Percentiles rank a stretch among this genome's conserved stretches.
phyloP scores from a whole-genome alignment of 2,888 invertebrate species.

The Cylloceria caligata region DNA sequence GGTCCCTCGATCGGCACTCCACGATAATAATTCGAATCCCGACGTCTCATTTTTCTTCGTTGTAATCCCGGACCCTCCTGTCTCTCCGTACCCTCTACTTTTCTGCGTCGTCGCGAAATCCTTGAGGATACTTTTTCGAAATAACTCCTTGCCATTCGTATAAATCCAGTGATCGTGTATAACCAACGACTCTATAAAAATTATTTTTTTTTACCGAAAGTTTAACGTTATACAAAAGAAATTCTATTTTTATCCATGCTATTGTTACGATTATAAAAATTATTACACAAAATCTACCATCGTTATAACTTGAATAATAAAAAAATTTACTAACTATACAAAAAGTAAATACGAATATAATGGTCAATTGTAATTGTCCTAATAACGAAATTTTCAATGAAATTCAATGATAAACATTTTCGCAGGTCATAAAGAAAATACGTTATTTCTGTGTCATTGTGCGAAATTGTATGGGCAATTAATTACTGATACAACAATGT shows the following conservation, averaged over 20 bases:
- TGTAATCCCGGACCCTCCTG: conserved; percentile 21
- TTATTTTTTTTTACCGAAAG: neutral
- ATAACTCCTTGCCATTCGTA: conserved; percentile 16
- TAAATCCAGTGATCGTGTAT: neutral
- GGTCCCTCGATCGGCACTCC: conserved; percentile 46
- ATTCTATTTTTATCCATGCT: neutral
- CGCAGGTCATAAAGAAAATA: too few relatives aligned
- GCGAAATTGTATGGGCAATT: neutral
- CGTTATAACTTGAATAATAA: too few relatives aligned
- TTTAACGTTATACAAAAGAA: neutral
- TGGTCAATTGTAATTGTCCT: neutral
- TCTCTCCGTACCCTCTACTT: conserved; percentile 4
- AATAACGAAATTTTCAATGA: neutral
- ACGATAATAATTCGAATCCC: conserved; percentile 59
- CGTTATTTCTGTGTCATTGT: too few relatives aligned
- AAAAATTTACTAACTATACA: too few relatives aligned
- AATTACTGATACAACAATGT: neutral
- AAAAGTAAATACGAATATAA: neutral
- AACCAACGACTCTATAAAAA: neutral
- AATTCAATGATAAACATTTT: too few relatives aligned
- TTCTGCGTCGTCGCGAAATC: conserved; percentile 14
- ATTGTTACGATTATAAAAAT: too few relatives aligned
- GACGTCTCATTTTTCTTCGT: conserved; percentile 55
- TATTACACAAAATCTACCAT: too few relatives aligned
- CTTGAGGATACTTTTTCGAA: conserved; percentile 24